Evolutionary conservation across 2,113 vertebrate genomes (phyloP), one percentile per base, ranked within the genome.

Genomic region (Ursus arctos): DNA sequence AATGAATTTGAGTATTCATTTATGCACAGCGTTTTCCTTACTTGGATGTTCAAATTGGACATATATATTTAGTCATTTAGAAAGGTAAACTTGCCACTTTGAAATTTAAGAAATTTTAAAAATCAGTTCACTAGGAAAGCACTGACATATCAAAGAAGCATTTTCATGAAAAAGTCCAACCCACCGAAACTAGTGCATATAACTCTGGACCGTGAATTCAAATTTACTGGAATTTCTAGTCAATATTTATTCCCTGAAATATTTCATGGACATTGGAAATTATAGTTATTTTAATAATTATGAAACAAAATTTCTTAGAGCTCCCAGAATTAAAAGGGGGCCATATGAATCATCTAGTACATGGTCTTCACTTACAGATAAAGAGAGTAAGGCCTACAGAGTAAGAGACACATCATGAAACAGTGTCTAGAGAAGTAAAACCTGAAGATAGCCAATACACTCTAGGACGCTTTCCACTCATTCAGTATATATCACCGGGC

Each of bases 61-160:
- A 84, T 69, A 67, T 18, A 59, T 53, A 88, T 85, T 77, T 33
- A 47, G 59, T 59, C 80, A 79, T 61, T 84, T 72, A 57, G 61
- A 55, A 92, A 67, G 55, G 90, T 2, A 1, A 89, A 24, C 49
- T 18, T 72, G 19, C 76, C 61, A 87, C 91, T 96, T 93, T 96
- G 77, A 86, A 98, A 97, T 15, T 15, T 47, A 55, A 57, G 91
- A 94, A 28, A 80, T 72, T 33, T 63, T 2, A 97, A 89, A n/a
- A 91, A 47, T 31, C 12, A 53, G n/a, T 13, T 36, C 43, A 21
- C 7, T 10, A 55, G 80, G 10, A 61, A 79, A 67, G 33, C 9
- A 59, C 3, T 40, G 33, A 36, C 6, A 1, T 14, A 67, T 1
- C 6, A 13, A 63, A 81, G 72, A 36, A 63, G 4, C 1, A 28